These are phyloP conservation scores for Liasis olivaceus DNA, from an alignment of 2,797 vertebrate species.

Conservation along the genomic window DNA sequence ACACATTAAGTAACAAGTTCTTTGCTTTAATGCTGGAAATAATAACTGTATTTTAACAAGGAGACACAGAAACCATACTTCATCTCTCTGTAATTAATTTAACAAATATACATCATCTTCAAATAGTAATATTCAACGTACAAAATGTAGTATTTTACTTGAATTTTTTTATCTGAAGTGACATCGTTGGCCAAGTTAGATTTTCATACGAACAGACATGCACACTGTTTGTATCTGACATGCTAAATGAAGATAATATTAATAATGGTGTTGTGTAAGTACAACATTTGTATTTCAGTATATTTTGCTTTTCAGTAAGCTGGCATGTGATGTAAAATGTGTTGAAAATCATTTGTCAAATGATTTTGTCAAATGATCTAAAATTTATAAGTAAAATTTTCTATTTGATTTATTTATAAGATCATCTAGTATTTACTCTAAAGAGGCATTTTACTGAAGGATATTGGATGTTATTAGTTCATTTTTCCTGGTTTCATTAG, in stretches of 20 bases:
- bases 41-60: conserved; percentile 23
- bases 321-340: not conserved
- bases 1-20: not conserved
- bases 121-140: not conserved
- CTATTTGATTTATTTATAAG: not conserved
- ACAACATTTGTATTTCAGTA: not conserved
- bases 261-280: not conserved
- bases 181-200: not conserved
- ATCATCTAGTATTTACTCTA: not conserved
- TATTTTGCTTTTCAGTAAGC: not conserved
- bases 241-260: not conserved
- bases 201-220: not conserved
- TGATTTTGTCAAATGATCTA: not conserved
- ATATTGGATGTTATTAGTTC: not conserved
- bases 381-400: not conserved
- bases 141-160: not conserved
- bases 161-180: not conserved
- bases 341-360: not conserved
- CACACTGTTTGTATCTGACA: not conserved
- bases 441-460: not conserved
- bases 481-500: not conserved
- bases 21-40: conserved; percentile 16
- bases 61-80: not conserved
- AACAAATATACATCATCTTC: not conserved
- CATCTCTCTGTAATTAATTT: not conserved